phyloP scores from a whole-genome alignment of 2,113 vertebrate species.

The Vidua macroura region DNA sequence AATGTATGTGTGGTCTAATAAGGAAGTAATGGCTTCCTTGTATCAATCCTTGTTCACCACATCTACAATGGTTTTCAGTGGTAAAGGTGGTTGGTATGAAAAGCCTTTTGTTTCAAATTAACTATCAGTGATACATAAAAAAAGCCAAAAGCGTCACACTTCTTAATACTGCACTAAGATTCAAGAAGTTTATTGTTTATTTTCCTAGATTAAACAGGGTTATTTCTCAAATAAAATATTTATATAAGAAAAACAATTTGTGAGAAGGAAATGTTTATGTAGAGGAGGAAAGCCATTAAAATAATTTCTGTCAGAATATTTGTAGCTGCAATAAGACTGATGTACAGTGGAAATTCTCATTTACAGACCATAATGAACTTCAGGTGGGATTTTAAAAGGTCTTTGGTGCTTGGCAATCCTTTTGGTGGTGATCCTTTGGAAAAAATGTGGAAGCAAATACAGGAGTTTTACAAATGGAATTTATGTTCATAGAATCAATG shows the following conservation, averaged over 20 bases:
- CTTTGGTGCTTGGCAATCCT: neutral
- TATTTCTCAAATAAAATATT: neutral
- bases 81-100: neutral
- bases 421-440: neutral
- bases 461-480: neutral
- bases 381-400: neutral
- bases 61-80: neutral
- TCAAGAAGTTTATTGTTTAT: neutral
- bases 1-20: neutral
- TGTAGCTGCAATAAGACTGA: neutral
- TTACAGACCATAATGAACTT: neutral
- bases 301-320: neutral
- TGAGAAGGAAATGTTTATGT: neutral
- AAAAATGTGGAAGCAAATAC: neutral
- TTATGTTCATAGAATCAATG: neutral
- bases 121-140: neutral
- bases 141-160: fast-evolving
- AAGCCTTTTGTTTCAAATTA: neutral
- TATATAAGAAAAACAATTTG: neutral
- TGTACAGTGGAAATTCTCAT: neutral
- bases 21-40: neutral
- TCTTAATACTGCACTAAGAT: neutral
- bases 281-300: neutral
- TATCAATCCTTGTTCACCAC: neutral
- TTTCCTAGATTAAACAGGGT: neutral